These are phyloP conservation scores for Tryphoninae sp. DNA, from an alignment of 2,888 invertebrate species.

Conservation along the genomic window DNA sequence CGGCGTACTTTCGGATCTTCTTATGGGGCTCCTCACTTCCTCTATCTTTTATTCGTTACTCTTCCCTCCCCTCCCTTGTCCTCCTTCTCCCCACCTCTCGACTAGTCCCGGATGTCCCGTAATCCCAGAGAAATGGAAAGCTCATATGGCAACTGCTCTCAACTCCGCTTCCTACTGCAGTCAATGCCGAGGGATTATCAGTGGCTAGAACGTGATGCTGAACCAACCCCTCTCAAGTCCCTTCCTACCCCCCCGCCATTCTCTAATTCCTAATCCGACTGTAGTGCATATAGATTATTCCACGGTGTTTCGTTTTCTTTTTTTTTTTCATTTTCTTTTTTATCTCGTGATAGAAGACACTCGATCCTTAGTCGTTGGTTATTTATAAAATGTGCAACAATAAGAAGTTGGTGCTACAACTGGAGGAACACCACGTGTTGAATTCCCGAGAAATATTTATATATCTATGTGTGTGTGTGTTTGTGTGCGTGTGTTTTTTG, in stretches of 20 bases:
- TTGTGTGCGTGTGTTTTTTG: background rate
- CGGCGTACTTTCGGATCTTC: slow-evolving; percentile 13
- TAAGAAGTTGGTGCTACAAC: background rate
- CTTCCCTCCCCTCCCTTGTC: too few species aligned
- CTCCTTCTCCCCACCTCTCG: background rate
- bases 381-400: background rate
- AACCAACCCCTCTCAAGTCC: background rate
- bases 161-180: background rate
- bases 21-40: background rate
- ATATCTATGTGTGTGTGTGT: too few species aligned
- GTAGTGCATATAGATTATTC: background rate
- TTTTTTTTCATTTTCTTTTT: background rate
- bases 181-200: background rate
- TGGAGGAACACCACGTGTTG: slow-evolving; percentile 21
- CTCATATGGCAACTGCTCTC: slow-evolving; percentile 19
- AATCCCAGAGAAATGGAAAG: slow-evolving; percentile 41
- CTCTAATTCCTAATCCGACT: background rate
- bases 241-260: too few species aligned
- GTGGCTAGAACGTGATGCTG: background rate
- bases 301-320: background rate
- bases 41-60: slow-evolving; percentile 28
- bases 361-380: too few species aligned
- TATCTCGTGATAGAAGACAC: too few species aligned
- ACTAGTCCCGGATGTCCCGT: background rate
- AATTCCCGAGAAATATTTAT: slow-evolving; percentile 26